Base-by-base conservation (phyloP, 1,140 invertebrate species). In the Leptoteleia sp. region DNA sequence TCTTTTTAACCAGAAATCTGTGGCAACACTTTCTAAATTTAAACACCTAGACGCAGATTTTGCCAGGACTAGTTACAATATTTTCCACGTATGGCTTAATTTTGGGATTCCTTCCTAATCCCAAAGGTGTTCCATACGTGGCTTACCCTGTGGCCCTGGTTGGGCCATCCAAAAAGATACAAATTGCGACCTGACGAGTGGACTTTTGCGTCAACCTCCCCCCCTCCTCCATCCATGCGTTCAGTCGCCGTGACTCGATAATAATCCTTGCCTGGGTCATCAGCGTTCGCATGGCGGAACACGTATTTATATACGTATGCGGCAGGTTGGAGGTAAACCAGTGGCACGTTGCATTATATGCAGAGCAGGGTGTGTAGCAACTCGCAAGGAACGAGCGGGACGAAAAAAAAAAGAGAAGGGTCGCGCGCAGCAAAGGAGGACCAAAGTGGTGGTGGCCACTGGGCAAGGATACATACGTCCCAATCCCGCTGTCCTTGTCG, bases 301-400 rank as follows among this genome's bases (percentile, higher is more conserved):
- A 75, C 68, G 79, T 77, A 75, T 77, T 77, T 70, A 81, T 76
- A 81, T 70, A 71, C 70, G 79, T 70, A 77, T 81, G 75, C 64
- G 71, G 70, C 73, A 79, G 71, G 76, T 70, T 81, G 80, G 76
- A 79, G 71, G 76, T 73, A 78, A 79, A 81, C 80, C 83, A 79
- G 82, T 82, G 79, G 83, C 79, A 80, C 80, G 81, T 75, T 83
- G 84, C 87, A 89, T 89, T 89, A 89, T 89, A 89, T 89, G 88
- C 87, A 89, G 88, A 89, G 81, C 82, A 89, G 87, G 83, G 83
- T 85, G 82, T 84, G 82, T 84, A 88, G 85, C 83, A 81, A 70
- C 37, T 79, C 43, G 68, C 52, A 70, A 71, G 76, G 72, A 81
- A 68, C 22, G 62, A 61, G 59, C 29, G 62, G 37, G 62, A 68